Evolutionary conservation across 1,140 invertebrate species (phyloP), one percentile per base, ranked within the genome.

Genomic region (Drosophila parabipectinata): DNA sequence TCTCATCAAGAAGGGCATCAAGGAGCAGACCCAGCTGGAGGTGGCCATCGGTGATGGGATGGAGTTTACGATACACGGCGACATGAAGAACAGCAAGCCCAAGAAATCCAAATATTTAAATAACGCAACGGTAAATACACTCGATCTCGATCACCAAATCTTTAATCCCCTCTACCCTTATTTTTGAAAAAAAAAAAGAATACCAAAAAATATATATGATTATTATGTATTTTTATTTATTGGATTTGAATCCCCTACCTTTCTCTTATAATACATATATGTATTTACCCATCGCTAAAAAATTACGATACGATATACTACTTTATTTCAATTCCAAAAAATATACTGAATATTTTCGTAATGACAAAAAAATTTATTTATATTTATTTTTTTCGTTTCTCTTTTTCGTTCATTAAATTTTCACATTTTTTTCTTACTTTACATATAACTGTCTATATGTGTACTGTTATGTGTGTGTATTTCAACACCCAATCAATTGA

Each of bases 31-130:
- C 68, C 96, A 97, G 92, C 94, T 97, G 55, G 97, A 98, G 93
- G 96, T 98, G 68, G 96, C 96, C 28, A 97, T 97, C 77, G 96
- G 96, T 7, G 97, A 97, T 91, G 97, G 96, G 47, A 97, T 97
- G 95, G 96, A 98, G 92, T 97, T 97, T 85, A 97, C 96, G 3
- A 97, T 97, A 93, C 96, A 97, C 92, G 96, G 95, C 93, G 95
- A 96, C 92, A 92, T 95, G 79, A 95, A 95, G 93, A 95, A 96
- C 92, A 95, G 95, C 92, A 93, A 95, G 84, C 69, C 91, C 82
- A 95, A 95, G 91, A 96, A 95, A 93, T 95, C 94, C 62, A 96
- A 95, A 92, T 93, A 95, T 91, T 92, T 95, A 72, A 96, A 95
- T 83, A 96, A 95, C 91, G 95, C 94, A 77, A 96, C 95, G 82